A percentile compares a stretch with the other conserved stretches of the same genome.
These are phyloP conservation scores for Uropsilus gracilis DNA, from an alignment of 2,113 vertebrate species.

Conservation along the genomic window DNA sequence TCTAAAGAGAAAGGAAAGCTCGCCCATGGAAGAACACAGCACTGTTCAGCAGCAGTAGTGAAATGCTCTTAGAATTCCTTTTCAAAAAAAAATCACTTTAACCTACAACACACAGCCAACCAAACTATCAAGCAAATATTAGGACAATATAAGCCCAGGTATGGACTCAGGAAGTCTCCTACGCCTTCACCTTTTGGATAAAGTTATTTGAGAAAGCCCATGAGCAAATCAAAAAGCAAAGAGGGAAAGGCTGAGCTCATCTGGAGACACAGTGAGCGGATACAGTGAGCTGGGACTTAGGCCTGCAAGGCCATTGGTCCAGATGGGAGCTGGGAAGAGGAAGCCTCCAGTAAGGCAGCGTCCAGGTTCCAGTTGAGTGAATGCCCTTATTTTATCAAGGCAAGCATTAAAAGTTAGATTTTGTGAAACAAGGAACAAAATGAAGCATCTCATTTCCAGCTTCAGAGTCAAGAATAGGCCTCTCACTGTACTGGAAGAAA, in stretches of 20 bases:
- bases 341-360: not conserved
- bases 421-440: not conserved
- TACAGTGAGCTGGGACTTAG: not conserved
- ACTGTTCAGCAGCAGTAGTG: not conserved
- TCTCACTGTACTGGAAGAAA: not conserved
- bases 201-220: not conserved
- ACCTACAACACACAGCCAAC: not conserved
- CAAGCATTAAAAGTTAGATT: not conserved
- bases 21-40: not conserved
- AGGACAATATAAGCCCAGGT: not conserved
- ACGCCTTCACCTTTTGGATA: not conserved
- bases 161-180: not conserved
- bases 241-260: not conserved
- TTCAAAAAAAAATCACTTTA: not conserved
- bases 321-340: not conserved
- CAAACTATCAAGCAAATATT: not conserved
- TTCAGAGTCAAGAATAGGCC: not conserved
- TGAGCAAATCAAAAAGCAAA: not conserved
- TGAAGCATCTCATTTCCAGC: not conserved
- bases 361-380: not conserved
- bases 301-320: not conserved
- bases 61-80: not conserved
- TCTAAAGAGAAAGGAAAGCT: not conserved
- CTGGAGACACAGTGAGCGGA: not conserved
- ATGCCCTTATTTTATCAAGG: not conserved